Percentiles rank a stretch among this genome's conserved stretches.
phyloP scores from a whole-genome alignment of 2,888 invertebrate genomes.

The Hermaeophaga mercurialis region DNA sequence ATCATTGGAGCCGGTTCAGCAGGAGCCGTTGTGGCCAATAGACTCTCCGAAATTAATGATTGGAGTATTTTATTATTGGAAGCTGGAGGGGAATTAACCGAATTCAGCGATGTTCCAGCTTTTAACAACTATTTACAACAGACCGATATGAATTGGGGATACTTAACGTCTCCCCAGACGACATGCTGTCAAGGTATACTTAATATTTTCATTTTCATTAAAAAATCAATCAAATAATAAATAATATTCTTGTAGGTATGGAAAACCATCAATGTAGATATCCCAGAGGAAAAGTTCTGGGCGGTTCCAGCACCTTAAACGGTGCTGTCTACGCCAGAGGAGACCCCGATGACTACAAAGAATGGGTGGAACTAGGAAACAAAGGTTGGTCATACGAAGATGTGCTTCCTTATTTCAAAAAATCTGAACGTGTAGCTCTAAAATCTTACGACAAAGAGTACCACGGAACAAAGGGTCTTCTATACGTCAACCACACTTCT shows the following conservation, averaged over 20 bases:
- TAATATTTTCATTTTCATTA: not conserved
- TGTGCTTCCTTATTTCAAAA: slow-evolving; percentile 74
- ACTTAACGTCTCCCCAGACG: slow-evolving; percentile 23
- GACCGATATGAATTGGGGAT: slow-evolving; percentile 28
- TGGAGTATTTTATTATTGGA: slow-evolving; percentile 13
- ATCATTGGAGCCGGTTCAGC: slow-evolving; percentile 13
- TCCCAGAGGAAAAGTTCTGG: slow-evolving; percentile 73
- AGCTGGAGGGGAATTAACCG: slow-evolving; percentile 28
- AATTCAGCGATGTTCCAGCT: slow-evolving; percentile 32
- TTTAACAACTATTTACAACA: slow-evolving; percentile 13
- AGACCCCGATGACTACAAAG: slow-evolving; percentile 67
- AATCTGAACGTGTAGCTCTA: slow-evolving; percentile 63
- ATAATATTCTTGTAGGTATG: slow-evolving; percentile 39
- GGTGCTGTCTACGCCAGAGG: slow-evolving; percentile 79
- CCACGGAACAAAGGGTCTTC: slow-evolving; percentile 59
- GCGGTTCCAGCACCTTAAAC: slow-evolving; percentile 77
- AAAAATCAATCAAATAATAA: not conserved
- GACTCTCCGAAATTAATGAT: slow-evolving; percentile 9
- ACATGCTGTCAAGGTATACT: slow-evolving; percentile 24
- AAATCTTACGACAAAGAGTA: slow-evolving; percentile 10
- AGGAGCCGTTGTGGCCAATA: slow-evolving; percentile 9
- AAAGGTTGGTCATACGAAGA: slow-evolving; percentile 72
- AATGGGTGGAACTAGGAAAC: slow-evolving; percentile 72
- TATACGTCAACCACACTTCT: slow-evolving; percentile 49
- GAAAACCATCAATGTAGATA: slow-evolving; percentile 49